These are phyloP conservation scores for Stenotaenia linearis DNA, from an alignment of 2,888 invertebrate genomes.

Conservation along the genomic window DNA sequence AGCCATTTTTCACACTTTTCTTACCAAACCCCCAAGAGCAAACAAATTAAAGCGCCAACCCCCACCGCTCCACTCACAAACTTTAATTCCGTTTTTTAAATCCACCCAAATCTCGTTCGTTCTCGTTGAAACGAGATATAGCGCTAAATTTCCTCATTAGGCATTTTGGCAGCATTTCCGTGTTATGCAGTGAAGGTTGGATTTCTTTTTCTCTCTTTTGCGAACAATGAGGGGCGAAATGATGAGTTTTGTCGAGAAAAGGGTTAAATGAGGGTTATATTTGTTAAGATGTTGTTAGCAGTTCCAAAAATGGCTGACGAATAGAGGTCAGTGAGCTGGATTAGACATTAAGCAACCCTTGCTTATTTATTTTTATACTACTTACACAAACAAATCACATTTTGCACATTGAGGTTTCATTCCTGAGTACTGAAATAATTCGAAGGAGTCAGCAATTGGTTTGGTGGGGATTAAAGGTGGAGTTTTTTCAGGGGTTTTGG, in stretches of 20 bases:
- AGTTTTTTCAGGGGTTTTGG: no score
- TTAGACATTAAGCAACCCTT: background rate
- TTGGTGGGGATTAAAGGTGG: no score
- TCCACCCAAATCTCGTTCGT: background rate
- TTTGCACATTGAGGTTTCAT: background rate
- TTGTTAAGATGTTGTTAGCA: background rate
- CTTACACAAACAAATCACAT: background rate
- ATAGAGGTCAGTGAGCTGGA: background rate
- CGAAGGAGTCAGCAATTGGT: background rate
- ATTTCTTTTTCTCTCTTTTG: background rate
- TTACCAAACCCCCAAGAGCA: background rate
- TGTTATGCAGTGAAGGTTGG: background rate
- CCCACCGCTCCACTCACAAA: background rate
- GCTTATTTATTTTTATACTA: background rate
- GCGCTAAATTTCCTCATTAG: background rate
- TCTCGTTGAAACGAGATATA: background rate
- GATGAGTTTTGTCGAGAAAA: background rate
- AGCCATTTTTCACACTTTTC: background rate
- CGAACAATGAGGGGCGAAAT: background rate
- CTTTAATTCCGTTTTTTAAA: background rate
- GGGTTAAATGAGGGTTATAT: background rate
- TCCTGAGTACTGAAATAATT: background rate
- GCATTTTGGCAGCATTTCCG: background rate
- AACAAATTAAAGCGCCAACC: background rate
- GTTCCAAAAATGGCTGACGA: background rate